Percentiles rank a stretch among this genome's conserved stretches.
Evolutionary conservation across 2,113 vertebrate species (phyloP).

Genomic region (Puma concolor): DNA sequence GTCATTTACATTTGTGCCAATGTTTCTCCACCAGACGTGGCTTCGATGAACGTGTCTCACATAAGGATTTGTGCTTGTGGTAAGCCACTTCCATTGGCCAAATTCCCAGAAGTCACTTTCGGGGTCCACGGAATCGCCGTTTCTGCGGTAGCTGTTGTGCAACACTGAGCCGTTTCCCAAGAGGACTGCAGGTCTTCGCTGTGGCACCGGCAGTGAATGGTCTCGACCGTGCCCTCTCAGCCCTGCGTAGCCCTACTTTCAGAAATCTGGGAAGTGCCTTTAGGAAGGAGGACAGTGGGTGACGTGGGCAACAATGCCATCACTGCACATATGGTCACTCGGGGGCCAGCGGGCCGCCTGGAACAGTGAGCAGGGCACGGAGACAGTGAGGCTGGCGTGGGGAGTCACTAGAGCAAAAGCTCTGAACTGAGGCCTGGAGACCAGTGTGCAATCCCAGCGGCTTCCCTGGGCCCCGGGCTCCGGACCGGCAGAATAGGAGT

Average conservation of each 20-base stretch:
- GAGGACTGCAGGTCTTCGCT: rapidly evolving
- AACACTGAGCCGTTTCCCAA: not conserved
- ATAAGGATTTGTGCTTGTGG: not conserved
- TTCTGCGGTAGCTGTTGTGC: not conserved
- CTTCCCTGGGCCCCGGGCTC: not conserved
- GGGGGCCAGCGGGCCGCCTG: not conserved
- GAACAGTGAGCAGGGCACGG: not conserved
- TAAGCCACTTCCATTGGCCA: not conserved
- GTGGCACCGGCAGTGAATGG: not conserved
- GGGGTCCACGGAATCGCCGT: rapidly evolving
- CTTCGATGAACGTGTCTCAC: rapidly evolving
- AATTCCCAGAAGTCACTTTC: not conserved
- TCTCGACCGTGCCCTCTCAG: rapidly evolving
- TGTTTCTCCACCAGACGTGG: not conserved
- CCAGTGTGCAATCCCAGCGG: not conserved
- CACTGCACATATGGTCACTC: rapidly evolving
- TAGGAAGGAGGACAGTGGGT: rapidly evolving
- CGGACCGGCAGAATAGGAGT: not conserved
- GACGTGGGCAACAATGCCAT: not conserved
- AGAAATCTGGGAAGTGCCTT: not conserved
- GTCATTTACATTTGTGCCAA: not conserved
- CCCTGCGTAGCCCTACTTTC: not conserved
- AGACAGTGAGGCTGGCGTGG: not conserved
- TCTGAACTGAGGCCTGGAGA: not conserved
- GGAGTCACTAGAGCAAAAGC: not conserved